These are phyloP conservation scores for Eucriotettix oculatus DNA, from an alignment of 2,888 invertebrate genomes.

Conservation along the genomic window DNA sequence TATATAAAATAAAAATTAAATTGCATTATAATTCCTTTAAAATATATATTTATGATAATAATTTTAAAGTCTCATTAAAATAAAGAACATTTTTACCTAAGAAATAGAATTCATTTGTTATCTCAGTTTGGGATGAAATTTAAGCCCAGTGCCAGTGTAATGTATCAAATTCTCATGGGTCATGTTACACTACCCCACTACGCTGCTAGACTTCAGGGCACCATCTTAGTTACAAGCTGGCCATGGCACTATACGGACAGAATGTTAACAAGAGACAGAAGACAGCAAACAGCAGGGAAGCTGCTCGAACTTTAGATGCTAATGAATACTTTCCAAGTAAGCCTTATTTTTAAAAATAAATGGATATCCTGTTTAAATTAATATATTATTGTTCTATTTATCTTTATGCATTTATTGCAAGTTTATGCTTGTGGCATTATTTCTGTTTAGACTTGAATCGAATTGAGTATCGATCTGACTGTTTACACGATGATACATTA, in stretches of 20 bases:
- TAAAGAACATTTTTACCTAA: no score
- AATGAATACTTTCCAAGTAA: conserved; percentile 19
- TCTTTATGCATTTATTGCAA: no score
- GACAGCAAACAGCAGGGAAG: conserved; percentile 9
- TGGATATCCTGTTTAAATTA: neutral
- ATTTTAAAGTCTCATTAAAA: no score
- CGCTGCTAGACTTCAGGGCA: neutral
- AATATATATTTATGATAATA: no score
- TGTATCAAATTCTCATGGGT: no score
- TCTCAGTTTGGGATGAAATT: no score
- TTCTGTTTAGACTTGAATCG: conserved; percentile 32
- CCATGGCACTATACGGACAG: conserved; percentile 14
- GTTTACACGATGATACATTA: conserved; percentile 30
- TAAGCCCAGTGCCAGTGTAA: no score
- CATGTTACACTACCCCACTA: neutral
- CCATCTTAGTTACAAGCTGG: neutral
- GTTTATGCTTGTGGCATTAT: neutral
- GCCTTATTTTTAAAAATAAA: neutral
- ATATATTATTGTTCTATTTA: neutral
- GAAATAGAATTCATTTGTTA: no score
- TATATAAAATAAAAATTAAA: no score
- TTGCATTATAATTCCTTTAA: no score
- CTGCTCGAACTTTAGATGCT: conserved; percentile 10
- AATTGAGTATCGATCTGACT: conserved; percentile 36
- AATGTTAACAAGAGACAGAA: conserved; percentile 18